Conservation (phyloP, 2,888 invertebrate species). For the Protonemura montana region DNA sequence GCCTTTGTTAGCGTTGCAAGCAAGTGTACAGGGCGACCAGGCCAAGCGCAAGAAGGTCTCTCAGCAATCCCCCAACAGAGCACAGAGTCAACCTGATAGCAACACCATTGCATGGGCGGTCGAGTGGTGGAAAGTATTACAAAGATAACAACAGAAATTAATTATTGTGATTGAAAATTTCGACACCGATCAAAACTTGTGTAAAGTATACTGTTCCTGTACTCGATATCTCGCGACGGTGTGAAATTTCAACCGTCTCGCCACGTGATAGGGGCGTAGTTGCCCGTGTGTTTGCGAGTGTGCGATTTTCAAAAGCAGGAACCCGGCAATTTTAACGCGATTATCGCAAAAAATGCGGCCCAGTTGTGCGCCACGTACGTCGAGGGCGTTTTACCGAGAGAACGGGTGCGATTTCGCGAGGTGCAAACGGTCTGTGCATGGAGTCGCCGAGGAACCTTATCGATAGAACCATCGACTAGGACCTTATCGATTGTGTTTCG, state of each 20-base stretch:
- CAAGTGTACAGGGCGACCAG: not conserved
- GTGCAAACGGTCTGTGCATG: not conserved
- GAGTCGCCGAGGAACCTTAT: no score
- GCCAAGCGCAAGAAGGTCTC: not conserved
- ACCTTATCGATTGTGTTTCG: not conserved
- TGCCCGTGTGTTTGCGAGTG: not conserved
- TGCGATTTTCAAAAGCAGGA: not conserved
- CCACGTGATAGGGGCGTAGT: not conserved
- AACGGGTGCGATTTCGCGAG: not conserved
- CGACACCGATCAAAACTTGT: not conserved
- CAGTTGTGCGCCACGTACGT: not conserved
- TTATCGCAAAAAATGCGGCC: not conserved
- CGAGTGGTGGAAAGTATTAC: not conserved
- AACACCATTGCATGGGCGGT: not conserved
- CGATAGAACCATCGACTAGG: not conserved
- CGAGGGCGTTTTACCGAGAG: not conserved
- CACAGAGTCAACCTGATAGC: not conserved
- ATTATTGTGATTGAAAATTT: not conserved
- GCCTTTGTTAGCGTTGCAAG: not conserved
- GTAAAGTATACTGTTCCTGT: not conserved
- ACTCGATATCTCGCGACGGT: constrained; percentile 1
- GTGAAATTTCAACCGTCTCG: not conserved
- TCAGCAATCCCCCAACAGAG: not conserved
- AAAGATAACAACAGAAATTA: not conserved
- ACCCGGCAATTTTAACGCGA: not conserved